Conservation (phyloP, 1,140 invertebrate genomes). For the Sycophila sp. region DNA sequence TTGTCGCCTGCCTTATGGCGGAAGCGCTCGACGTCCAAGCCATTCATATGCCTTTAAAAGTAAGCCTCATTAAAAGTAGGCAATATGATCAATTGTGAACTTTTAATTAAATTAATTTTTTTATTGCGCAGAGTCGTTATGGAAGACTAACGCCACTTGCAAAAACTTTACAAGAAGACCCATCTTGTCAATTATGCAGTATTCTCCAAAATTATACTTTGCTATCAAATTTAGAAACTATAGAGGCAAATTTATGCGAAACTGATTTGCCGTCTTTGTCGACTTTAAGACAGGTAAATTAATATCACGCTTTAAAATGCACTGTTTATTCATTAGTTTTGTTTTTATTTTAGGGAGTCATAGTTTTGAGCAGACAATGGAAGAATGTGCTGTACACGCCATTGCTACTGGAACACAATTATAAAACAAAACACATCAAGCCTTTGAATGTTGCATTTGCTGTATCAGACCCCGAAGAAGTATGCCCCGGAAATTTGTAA, state of each 20-base stretch:
- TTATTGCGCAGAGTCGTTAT: constrained; percentile 82
- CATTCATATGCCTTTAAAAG: constrained; percentile 86
- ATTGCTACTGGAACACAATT: constrained; percentile 87
- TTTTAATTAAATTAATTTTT: no score
- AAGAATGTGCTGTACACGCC: constrained; percentile 96
- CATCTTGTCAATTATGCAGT: constrained; percentile 91
- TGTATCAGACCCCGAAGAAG: constrained; percentile 83
- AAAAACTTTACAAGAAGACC: constrained; percentile 93
- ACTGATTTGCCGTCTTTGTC: constrained; percentile 86
- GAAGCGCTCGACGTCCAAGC: constrained; percentile 88
- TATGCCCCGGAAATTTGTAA: constrained; percentile 39
- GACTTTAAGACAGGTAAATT: constrained; percentile 86
- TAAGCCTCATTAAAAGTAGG: constrained; percentile 53
- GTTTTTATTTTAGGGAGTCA: constrained; percentile 76
- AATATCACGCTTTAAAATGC: background rate
- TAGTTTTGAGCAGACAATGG: constrained; percentile 94
- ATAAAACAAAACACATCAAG: constrained; percentile 83
- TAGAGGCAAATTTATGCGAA: constrained; percentile 87
- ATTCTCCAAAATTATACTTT: constrained; percentile 89
- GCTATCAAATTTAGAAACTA: constrained; percentile 75
- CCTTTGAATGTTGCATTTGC: constrained; percentile 90
- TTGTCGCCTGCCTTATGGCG: constrained; percentile 94
- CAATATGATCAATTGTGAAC: no score
- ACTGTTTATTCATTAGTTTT: background rate
- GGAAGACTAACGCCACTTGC: constrained; percentile 87